Base-by-base conservation (phyloP, 35 echinoderm and acorn worm species). In the Heliocidaris erythrogramma region DNA sequence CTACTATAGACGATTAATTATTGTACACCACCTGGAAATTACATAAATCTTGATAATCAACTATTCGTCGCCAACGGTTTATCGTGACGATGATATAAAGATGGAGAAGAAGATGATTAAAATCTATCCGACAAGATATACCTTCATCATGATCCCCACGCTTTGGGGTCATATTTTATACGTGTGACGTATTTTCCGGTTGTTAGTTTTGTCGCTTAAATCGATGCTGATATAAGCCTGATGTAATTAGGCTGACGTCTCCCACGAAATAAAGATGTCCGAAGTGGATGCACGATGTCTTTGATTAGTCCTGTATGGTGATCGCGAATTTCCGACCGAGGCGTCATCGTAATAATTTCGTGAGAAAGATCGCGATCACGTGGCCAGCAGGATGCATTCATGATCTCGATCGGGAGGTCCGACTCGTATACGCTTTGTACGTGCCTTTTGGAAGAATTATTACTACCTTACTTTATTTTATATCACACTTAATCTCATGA, bases 151-250 rank as follows among this genome's bases (percentile, higher is more conserved):
- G 65, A 78, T 18, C 27, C 65, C 65, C 21, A 27, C 65, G 65
- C 65, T 78, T 78, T n/a, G 65, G 65, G 65, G 65, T 78, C 65
- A 78, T 78, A 21, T 78, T n/a, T 21, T 24, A 78, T 78, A 78
- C 65, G 21, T 78, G 65, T 78, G 65, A 78, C 65, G 65, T 78
- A 78, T 78, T 78, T 78, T 78, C 65, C 65, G 65, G 65, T 78
- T 78, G 27, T 78, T 78, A n/a, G 21, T 78, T 78, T 78, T 78
- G 65, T 78, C 65, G 65, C 21, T 78, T 78, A 78, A 78, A 78
- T 78, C 65, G 65, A 78, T 78, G 65, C 65, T 78, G 65, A 78
- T 78, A 78, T 78, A 78, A 78, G 65, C 21, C 27, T n/a, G 18
- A 18, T 78, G 65, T 78, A 78, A 78, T 78, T 78, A 78, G 27